Base-by-base conservation (phyloP, 2,113 vertebrate species). In the Microcebus griseorufus region DNA sequence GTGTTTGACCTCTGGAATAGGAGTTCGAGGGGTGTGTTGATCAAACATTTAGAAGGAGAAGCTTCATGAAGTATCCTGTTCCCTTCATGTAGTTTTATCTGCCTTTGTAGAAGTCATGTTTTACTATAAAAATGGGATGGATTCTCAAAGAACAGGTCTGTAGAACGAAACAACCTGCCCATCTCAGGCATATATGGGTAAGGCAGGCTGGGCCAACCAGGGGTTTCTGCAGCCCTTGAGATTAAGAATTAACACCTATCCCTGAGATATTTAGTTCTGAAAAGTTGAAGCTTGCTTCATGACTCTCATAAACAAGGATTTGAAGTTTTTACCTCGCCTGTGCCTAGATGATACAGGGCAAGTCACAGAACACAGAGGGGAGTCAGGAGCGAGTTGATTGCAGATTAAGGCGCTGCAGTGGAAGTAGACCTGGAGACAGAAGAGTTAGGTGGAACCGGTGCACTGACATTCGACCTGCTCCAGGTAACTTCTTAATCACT, bases 341-440 rank as follows among this genome's bases (percentile, higher is more conserved):
- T 16, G 90, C 69, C 98, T 98, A 2, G 95, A 32, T 18, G 81
- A 60, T 25, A 12, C 88, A 1, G 98, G 98, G 90, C 99, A 99
- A 0, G 82, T 97, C 14, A 55, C 92, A 3, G 98, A 70, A 60
- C 99, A 99, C 81, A 99, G 0, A 0, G 98, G 95, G 3, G 98
- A 98, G 70, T 99, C 98, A 0, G 98, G 98, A 2, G 96, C 92
- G 1, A 93, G 96, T 0, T 48, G 94, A 70, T 97, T 82, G 67
- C 99, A 99, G 89, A 99, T 37, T 4, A 98, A 95, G 18, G 93
- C 97, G 0, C 98, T 99, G 90, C 98, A 99, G 22, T 99, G 99
- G 86, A 99, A 99, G 65, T 98, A 99, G 8, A 99, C 97, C 99
- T 99, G 76, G 18, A 11, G 55, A 90, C 0, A 84, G 9, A 64